Base-by-base conservation (phyloP, 2,888 invertebrate genomes). In the Marronus borbonicus region DNA sequence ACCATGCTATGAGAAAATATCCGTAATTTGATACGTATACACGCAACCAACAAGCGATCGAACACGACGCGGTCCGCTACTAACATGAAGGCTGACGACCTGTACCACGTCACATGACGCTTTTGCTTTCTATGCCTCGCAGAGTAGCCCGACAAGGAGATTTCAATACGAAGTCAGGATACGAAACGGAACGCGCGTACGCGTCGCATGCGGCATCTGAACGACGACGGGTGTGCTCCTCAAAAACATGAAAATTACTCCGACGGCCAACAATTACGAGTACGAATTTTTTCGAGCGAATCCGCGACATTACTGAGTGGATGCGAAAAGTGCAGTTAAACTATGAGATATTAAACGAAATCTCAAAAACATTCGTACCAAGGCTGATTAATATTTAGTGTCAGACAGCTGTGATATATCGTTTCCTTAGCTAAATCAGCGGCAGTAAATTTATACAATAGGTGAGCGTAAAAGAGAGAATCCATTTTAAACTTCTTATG, bases 51-150 rank as follows among this genome's bases (percentile, higher is more conserved):
- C 1, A 36, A 31, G 55, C 70, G 70, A 70, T 12, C 31, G n/a
- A 70, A 14, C 36, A 31, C 70, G 58, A 70, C n/a, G 39, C 17
- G 49, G 36, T 8, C 39, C 31, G 58, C 31, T 20, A 31, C 12
- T 36, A 10, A 39, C 36, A 39, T 58, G 75, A 52, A 66, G 52
- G 50, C 55, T 78, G 65, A 44, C 31, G 44, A 44, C 58, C 17
- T 75, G 58, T 31, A 74, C 49, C 8, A 31, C 66, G 58, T 70
- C 78, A 74, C 68, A 58, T 75, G 60, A 81, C 79, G 80, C 80
- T 82, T 82, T 82, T 82, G 81, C 82, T 82, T 82, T 82, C 82
- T 79, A 81, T 70, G n/a, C 50, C n/a, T 50, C 14, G 50, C 50
- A 44, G 44, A 44, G 74, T 78, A 75, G 66, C 76, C 52, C 69